Base-by-base conservation (phyloP, 2,888 invertebrate genomes). In the Smittia aterrima region DNA sequence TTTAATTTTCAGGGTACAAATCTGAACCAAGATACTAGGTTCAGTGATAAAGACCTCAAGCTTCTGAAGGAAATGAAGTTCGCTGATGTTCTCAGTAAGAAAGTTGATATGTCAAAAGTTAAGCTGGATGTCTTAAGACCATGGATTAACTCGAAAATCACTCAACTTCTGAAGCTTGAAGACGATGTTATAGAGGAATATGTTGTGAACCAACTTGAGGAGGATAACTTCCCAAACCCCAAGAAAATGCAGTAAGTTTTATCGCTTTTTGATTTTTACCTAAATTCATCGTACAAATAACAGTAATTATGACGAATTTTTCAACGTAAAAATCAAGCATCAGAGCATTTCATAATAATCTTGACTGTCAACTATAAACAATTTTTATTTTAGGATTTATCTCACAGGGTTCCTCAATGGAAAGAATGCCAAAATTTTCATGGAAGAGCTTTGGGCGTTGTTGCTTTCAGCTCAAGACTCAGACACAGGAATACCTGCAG, bases 21-120 rank as follows among this genome's bases (percentile, higher is more conserved):
- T 80, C 93, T 98, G 76, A 98, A 98, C 84, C 99, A 99, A 85
- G 99, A 99, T 84, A 98, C 96, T 80, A 91, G 99, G 80, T 99
- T 99, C 86, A 94, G 97, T 81, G 98, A 99, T 84, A 99, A 99
- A 85, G 98, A 98, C 85, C 98, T 99, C 85, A 99, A 99, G 82
- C 87, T 99, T 67, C 89, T 99, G 85, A 98, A 98, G 84, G 95
- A 95, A 83, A 97, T 99, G 97, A 96, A 94, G 83, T 99, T 99
- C 83, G 95, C 94, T 40, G 96, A 98, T 81, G 92, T 92, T 78
- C 87, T 99, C 64, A 92, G 92, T 77, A 93, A 92, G 82, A 95
- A 96, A 96, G 93, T 99, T 82, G 98, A 99, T 83, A 96, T 98
- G 95, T 91, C 92, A 72, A 98, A 98, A 85, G 95, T 99, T 75